Base-by-base conservation (phyloP, 2,888 invertebrate genomes). In the Agapostemon virescens region DNA sequence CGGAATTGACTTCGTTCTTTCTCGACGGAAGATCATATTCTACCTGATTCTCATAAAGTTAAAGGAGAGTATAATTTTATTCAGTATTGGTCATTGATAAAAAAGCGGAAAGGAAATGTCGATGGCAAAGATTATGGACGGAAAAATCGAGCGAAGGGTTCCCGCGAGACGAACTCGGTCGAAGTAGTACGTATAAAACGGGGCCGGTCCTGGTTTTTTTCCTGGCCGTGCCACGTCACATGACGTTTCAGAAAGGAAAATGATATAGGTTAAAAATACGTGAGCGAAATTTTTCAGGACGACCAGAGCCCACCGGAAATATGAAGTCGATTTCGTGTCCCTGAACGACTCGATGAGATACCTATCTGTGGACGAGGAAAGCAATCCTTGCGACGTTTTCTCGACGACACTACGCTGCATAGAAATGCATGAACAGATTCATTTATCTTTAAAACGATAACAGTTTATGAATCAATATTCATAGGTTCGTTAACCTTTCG, bases 211-310 rank as follows among this genome's bases (percentile, higher is more conserved):
- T 49, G 58, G 23, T 55, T 79, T 81, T 78, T 85, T 80, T 49
- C 63, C 40, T 15, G 36, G 15, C 70, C 70, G 69, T 67, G 72
- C 81, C 74, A 77, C 81, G 80, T 82, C 84, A 49, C 77, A 80
- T 82, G 84, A 86, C 83, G 70, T 85, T 81, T 86, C 74, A 84
- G 86, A 84, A 86, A 81, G 84, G 84, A 87, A 90, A 87, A 90
- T 90, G 90, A 90, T 89, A 87, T 89, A 89, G 90, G 87, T 89
- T 82, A 86, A 89, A 88, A 89, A 83, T 89, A 90, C 90, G 90
- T 89, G 90, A 89, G 87, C 77, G 73, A 87, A 89, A 90, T 90
- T 82, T 84, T 79, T 85, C 83, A 83, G 69, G 67, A 68, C 76
- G 68, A 58, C 61, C 70, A 58, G 68, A 52, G 72, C 74, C 77